Percentiles rank a stretch among this genome's conserved stretches.
Conservation (phyloP, 1,140 invertebrate species). For the Babylonia areolata region DNA sequence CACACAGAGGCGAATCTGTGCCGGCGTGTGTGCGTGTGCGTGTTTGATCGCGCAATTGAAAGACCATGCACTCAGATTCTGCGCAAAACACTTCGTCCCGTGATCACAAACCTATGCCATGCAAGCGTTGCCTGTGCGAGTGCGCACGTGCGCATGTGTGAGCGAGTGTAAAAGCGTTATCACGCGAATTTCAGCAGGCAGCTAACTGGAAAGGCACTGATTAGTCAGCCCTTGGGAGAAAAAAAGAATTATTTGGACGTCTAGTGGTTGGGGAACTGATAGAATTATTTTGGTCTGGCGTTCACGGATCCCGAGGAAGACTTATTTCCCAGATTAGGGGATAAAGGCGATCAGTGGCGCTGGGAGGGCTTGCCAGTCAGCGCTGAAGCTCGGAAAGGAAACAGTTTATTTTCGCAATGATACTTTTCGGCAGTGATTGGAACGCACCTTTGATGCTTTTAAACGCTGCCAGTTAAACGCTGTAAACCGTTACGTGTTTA, state of each 20-base stretch:
- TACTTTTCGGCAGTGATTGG: no score
- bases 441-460: no score
- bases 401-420: no score
- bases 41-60: no score
- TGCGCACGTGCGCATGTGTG: background rate
- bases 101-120: no score
- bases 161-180: background rate
- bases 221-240: background rate
- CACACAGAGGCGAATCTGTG: no score
- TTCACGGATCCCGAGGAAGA: background rate
- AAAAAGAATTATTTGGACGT: conserved; percentile 8
- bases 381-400: no score
- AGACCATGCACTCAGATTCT: no score
- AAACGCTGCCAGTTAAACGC: no score
- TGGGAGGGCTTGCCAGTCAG: background rate
- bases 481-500: no score
- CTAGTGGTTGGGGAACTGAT: background rate
- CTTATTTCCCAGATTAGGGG: background rate
- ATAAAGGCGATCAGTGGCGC: background rate
- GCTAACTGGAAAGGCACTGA: background rate
- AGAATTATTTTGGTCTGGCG: background rate
- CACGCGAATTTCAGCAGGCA: background rate
- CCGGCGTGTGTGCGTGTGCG: no score
- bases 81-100: no score
- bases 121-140: background rate